Evolutionary conservation across 2,888 invertebrate species (phyloP).

Genomic region (Vanessa cardui): DNA sequence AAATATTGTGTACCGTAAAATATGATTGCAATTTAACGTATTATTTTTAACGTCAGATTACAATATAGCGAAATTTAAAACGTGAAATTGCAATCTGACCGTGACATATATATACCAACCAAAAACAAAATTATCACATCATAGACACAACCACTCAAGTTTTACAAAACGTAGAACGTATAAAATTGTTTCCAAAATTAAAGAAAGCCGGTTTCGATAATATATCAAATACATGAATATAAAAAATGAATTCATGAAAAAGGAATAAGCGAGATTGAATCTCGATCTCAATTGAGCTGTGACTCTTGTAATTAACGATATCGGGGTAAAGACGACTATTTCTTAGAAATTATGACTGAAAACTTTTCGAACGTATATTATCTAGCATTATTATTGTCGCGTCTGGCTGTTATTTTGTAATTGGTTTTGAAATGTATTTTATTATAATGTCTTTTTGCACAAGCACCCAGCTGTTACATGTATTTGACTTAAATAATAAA

Average conservation of each 20-base stretch:
- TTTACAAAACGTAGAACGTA: no score
- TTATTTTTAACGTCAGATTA: no score
- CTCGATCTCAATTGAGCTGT: constrained; percentile 52
- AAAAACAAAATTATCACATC: not conserved
- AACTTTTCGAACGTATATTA: constrained; percentile 74
- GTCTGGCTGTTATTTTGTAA: constrained; percentile 70
- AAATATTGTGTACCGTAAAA: no score
- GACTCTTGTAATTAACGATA: constrained; percentile 52
- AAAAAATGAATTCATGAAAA: not conserved
- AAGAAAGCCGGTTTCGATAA: no score
- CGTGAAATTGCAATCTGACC: no score
- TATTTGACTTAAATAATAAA: constrained; percentile 27
- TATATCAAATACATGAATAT: no score
- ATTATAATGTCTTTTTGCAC: constrained; percentile 46
- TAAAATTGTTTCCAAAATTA: no score
- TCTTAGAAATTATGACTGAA: constrained; percentile 77
- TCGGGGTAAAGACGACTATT: constrained; percentile 58
- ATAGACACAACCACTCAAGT: no score
- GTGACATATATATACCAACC: constrained; percentile 2
- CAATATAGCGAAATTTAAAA: no score
- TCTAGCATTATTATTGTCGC: constrained; percentile 63
- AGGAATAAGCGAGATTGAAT: constrained; percentile 40
- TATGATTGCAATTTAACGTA: no score
- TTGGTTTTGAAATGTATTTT: constrained; percentile 57
- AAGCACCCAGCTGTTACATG: constrained; percentile 49